These are phyloP conservation scores for Australoheros facetus DNA, from an alignment of 2,797 vertebrate species.

Conservation along the genomic window DNA sequence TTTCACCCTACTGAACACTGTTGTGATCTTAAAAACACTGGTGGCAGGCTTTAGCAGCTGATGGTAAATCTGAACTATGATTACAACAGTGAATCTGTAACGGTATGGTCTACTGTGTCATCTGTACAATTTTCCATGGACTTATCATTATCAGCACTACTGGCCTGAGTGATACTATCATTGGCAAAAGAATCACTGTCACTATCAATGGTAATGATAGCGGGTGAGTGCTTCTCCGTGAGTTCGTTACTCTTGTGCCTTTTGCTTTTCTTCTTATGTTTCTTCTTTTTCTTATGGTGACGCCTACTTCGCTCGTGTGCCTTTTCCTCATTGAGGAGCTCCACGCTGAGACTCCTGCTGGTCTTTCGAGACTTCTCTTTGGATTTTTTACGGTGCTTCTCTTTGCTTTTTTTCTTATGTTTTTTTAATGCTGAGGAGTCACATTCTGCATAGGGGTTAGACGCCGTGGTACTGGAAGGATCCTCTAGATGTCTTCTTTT, in stretches of 20 bases:
- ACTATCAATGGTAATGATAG: constrained; percentile 86
- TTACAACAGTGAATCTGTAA: constrained; percentile 16
- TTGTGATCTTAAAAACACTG: constrained; percentile 18
- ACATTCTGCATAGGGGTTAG: constrained; percentile 27
- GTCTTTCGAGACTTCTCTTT: constrained; percentile 79
- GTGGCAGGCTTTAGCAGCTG: constrained; percentile 12
- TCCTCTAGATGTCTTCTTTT: constrained; percentile 92
- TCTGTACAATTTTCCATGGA: not conserved
- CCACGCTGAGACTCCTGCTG: constrained; percentile 85
- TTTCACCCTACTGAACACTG: constrained; percentile 2
- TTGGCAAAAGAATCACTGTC: constrained; percentile 62
- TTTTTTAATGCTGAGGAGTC: constrained; percentile 35
- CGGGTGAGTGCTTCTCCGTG: constrained; percentile 65
- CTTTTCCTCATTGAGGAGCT: constrained; percentile 86
- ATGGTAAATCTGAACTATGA: constrained; percentile 11
- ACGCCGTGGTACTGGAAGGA: constrained; percentile 25
- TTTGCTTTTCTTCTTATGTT: constrained; percentile 89
- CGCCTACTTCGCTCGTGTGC: constrained; percentile 70
- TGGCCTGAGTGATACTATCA: constrained; percentile 8
- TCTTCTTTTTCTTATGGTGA: constrained; percentile 92
- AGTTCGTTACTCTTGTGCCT: constrained; percentile 73
- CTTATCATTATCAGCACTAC: constrained; percentile 12
- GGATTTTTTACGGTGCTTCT: constrained; percentile 71
- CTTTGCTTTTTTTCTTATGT: constrained; percentile 77
- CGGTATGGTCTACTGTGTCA: constrained; percentile 20